Evolutionary conservation across 2,797 vertebrate genomes (phyloP).

Genomic region (Melanotaenia boesemani): DNA sequence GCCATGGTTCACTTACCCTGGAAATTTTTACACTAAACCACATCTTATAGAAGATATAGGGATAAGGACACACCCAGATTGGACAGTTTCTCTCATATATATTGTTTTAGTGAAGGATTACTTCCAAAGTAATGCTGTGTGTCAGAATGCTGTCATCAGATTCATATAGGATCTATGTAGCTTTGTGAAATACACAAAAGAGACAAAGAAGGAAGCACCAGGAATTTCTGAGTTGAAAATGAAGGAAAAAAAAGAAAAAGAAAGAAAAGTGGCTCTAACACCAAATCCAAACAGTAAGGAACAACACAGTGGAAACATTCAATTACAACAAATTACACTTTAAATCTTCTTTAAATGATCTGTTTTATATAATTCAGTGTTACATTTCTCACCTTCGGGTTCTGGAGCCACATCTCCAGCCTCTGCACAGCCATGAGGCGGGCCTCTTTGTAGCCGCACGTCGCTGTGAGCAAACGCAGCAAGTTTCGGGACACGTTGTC

Average conservation of each 20-base stretch:
- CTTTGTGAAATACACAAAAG: not conserved
- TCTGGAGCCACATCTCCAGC: slow-evolving; percentile 99
- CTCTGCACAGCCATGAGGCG: slow-evolving; percentile 94
- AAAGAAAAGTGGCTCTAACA: too few species aligned
- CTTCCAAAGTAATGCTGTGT: not conserved
- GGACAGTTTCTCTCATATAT: not conserved
- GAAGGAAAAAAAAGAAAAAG: too few species aligned
- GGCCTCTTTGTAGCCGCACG: slow-evolving; percentile 96
- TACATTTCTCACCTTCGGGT: slow-evolving; percentile 89
- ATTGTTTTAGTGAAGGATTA: not conserved
- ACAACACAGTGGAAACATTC: too few species aligned
- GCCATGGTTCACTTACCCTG: not conserved
- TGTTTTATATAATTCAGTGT: not conserved
- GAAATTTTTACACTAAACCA: not conserved
- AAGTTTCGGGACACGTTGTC: slow-evolving; percentile 98
- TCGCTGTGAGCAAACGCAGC: slow-evolving; percentile 92
- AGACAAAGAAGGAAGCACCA: not conserved
- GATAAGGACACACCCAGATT: not conserved
- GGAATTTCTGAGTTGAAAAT: not conserved
- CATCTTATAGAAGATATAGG: not conserved
- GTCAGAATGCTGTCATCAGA: not conserved
- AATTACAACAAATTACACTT: too few species aligned
- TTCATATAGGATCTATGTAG: not conserved
- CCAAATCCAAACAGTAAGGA: too few species aligned
- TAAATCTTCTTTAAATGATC: too few species aligned